Base-by-base conservation (phyloP, 2,888 invertebrate species). In the Sinhomidia bicolor region DNA sequence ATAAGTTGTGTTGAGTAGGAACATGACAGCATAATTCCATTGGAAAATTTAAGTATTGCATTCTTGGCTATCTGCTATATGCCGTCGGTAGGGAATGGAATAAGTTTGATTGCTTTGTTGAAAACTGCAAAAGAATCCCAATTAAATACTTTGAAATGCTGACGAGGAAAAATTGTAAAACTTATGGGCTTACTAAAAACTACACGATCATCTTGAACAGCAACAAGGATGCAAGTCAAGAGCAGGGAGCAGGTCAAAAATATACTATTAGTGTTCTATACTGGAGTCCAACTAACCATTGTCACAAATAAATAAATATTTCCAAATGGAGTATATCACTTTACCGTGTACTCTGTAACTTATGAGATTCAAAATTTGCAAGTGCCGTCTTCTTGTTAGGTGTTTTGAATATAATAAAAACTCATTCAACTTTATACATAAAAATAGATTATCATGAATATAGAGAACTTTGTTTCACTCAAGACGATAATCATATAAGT, bases 311-410 rank as follows among this genome's bases (percentile, higher is more conserved):
- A 47, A 47, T n/a, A n/a, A n/a, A n/a, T n/a, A n/a, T n/a, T n/a
- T n/a, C n/a, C n/a, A n/a, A n/a, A n/a, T 47, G 9, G 9, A 57
- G 7, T 23, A n/a, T n/a, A 9, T 20, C 20, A 68, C 65, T 68
- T 68, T n/a, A 36, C 29, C 32, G 3, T 14, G 29, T 3, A 62
- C n/a, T 44, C 10, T 76, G 81, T 51, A 81, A 81, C 68, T 29
- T 29, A 71, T 83, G 83, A 83, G 83, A 83, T 83, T 83, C 83
- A 83, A 71, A 29, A 47, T 83, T 54, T 44, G 17, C 32, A 83
- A 84, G 84, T 84, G 84, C 74, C 74, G 74, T 57, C 57, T 14
- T 79, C 41, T 76, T 71, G 26, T 17, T 51, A 82, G 82, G 54
- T 62, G 29, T 20, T 23, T 1, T 17, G 0, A n/a, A 12, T 26